These are phyloP conservation scores for Drosophila mayaguana DNA, from an alignment of 2,888 invertebrate species.

Conservation along the genomic window DNA sequence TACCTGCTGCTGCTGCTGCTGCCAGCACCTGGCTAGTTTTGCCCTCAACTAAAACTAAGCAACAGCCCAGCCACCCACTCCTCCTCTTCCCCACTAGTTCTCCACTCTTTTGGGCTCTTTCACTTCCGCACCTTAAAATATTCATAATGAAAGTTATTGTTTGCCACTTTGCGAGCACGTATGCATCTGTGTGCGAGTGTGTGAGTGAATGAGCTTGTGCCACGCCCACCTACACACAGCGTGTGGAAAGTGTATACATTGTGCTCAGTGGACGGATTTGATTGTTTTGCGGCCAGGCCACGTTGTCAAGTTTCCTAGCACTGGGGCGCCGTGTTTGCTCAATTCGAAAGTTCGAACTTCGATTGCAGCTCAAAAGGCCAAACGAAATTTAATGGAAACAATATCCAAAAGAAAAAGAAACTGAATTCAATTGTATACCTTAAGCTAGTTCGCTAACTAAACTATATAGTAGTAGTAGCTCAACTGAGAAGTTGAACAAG, in stretches of 20 bases:
- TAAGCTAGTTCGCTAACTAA: slow-evolving; percentile 1
- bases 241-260: slow-evolving; percentile 32
- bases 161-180: slow-evolving; percentile 49
- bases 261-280: slow-evolving; percentile 56
- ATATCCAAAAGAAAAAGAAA: background rate
- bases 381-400: slow-evolving; percentile 28
- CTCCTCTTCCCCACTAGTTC: background rate
- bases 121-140: slow-evolving; percentile 61
- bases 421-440: slow-evolving; percentile 27
- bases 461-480: background rate
- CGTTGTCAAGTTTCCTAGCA: slow-evolving; percentile 51
- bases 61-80: background rate
- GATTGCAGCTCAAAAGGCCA: slow-evolving; percentile 36
- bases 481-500: background rate
- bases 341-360: slow-evolving; percentile 43
- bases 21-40: slow-evolving; percentile 24
- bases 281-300: slow-evolving; percentile 69
- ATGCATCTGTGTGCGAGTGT: slow-evolving; percentile 1
- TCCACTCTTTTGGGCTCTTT: slow-evolving; percentile 28
- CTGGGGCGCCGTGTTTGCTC: slow-evolving; percentile 39
- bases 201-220: slow-evolving; percentile 19
- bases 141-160: slow-evolving; percentile 79
- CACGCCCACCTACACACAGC: slow-evolving; percentile 31
- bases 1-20: slow-evolving; percentile 13
- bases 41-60: background rate